A percentile compares a stretch with the other conserved stretches of the same genome.
Evolutionary conservation across 2,888 invertebrate genomes (phyloP).

Genomic region (Ennomos quercinarius): DNA sequence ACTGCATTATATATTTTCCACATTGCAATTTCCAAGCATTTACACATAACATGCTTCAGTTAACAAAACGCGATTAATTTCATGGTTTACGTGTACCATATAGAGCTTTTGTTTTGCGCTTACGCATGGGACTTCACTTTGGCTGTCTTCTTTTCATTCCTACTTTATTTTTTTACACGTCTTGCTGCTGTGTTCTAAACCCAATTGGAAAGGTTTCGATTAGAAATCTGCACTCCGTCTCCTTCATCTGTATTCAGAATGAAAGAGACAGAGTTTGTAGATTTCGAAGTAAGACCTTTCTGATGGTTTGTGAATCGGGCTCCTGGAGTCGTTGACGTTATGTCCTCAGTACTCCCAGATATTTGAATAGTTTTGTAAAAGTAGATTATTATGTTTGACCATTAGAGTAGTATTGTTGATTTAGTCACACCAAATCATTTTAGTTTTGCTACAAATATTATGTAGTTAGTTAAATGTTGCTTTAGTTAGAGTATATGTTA

Average conservation of each 20-base stretch:
- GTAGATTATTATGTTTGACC: conserved; percentile 8
- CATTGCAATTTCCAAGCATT: conserved; percentile 16
- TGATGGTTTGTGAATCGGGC: too few relatives aligned
- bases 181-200: background rate
- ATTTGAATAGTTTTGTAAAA: conserved; percentile 20
- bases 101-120: conserved; percentile 41
- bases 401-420: background rate
- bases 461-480: conserved; percentile 12
- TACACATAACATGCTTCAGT: conserved; percentile 32
- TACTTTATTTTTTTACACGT: conserved; percentile 22
- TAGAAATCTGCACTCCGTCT: too few relatives aligned
- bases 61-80: conserved; percentile 40
- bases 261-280: too few relatives aligned
- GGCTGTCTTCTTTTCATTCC: conserved; percentile 34
- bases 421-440: conserved; percentile 16
- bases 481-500: conserved; percentile 5
- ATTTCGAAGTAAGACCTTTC: too few relatives aligned
- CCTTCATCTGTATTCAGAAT: too few relatives aligned
- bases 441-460: conserved; percentile 12
- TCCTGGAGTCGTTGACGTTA: conserved; percentile 73
- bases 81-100: conserved; percentile 32
- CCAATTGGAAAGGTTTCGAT: too few relatives aligned
- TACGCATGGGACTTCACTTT: conserved; percentile 49
- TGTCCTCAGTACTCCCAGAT: conserved; percentile 75
- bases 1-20: conserved; percentile 21